Percentiles rank a stretch among this genome's conserved stretches.
Conservation (phyloP, 2,797 vertebrate genomes). For the Chaetodon trifasciatus region DNA sequence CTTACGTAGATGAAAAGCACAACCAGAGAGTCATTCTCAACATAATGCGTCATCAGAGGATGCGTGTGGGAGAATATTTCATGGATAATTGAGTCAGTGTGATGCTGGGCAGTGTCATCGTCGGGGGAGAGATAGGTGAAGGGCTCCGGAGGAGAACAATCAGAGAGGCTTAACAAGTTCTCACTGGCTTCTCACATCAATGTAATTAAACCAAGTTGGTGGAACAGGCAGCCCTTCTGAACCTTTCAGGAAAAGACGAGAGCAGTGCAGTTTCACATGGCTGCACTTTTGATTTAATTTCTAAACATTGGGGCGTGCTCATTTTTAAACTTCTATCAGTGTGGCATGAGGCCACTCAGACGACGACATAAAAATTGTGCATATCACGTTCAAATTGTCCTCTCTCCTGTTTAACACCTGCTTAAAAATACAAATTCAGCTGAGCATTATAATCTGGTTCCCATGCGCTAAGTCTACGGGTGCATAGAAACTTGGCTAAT, state of each 20-base stretch:
- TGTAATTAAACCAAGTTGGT: slow-evolving; percentile 69
- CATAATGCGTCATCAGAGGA: slow-evolving; percentile 55
- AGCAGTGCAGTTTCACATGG: slow-evolving; percentile 2
- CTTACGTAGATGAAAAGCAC: slow-evolving; percentile 41
- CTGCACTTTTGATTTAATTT: slow-evolving; percentile 17
- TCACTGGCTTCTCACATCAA: slow-evolving; percentile 59
- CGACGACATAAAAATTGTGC: background rate
- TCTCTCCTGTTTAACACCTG: background rate
- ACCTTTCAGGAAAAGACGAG: slow-evolving; percentile 25
- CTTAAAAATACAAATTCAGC: background rate
- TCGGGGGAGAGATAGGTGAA: slow-evolving; percentile 58
- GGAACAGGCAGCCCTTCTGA: slow-evolving; percentile 56
- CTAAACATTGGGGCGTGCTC: background rate
- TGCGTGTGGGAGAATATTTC: slow-evolving; percentile 69
- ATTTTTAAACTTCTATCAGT: slow-evolving; percentile 7
- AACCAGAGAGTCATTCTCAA: slow-evolving; percentile 50
- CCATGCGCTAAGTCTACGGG: background rate
- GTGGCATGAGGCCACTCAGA: background rate
- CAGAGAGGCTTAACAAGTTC: slow-evolving; percentile 74
- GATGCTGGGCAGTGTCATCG: slow-evolving; percentile 64
- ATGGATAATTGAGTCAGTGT: slow-evolving; percentile 71
- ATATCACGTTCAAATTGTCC: background rate
- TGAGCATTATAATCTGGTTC: background rate
- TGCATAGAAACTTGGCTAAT: background rate
- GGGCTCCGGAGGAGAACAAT: slow-evolving; percentile 73